Evolutionary conservation across 2,888 invertebrate species (phyloP), one percentile per base, ranked within the genome.

Genomic region (Parasteatoda lunata): DNA sequence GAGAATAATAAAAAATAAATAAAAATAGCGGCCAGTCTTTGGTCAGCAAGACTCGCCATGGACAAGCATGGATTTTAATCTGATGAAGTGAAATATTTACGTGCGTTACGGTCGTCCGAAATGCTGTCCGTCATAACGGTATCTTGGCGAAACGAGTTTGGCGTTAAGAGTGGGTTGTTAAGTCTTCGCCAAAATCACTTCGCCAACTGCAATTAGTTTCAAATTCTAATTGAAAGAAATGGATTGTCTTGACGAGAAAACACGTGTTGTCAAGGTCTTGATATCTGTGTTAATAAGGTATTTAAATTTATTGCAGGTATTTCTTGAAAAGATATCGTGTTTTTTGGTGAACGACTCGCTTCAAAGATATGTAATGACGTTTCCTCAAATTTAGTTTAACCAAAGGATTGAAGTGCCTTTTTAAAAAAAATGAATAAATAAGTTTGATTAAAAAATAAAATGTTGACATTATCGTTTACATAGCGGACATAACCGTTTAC

Each of bases 31-130:
- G 59, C 4, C 4, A 59, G 4, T 59, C n/a, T 59, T 45, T 66
- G 80, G 80, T 80, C 80, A 80, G 52, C 59, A 13, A 66, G 52
- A 71, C 15, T n/a, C 72, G 51, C 64, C 65, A 51, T 54, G 79
- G 70, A 71, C 65, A 59, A 49, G 30, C 71, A 64, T 48, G 47
- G 72, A 51, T 15, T 69, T 75, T 70, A 70, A 76, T 70, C 70
- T 70, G 54, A 30, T 45, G 48, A 54, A 70, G 59, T 15, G 49
- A 66, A 76, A 72, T 64, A 80, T 80, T 72, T 52, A 76, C 82
- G 76, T 81, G 81, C 81, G 65, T 70, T 82, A 82, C 82, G 76
- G 76, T 82, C 76, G 49, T 75, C 75, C 69, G 15, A n/a, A 47
- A 13, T 75, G 75, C 47, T 59, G 68, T 64, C 70, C 76, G 45